Evolutionary conservation across 2,797 vertebrate genomes (phyloP).

Genomic region (Sebastes kiyomatsui): DNA sequence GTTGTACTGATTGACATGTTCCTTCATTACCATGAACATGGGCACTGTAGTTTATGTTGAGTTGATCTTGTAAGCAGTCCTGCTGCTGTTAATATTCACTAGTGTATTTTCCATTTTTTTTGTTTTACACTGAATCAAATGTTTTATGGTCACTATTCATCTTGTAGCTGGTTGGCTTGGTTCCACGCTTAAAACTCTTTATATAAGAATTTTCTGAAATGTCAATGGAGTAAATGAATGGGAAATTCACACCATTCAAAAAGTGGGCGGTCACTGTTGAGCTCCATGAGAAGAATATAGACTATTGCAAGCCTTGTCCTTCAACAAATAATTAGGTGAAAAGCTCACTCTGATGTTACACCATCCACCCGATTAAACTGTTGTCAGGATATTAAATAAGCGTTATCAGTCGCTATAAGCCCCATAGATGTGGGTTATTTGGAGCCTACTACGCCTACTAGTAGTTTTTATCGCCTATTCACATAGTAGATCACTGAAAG

Average conservation of each 20-base stretch:
- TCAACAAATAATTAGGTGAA: background rate
- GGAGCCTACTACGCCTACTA: too few species aligned
- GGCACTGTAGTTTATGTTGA: background rate
- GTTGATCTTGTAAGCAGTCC: background rate
- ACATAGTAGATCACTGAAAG: too few species aligned
- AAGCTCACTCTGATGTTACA: background rate
- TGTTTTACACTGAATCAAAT: background rate
- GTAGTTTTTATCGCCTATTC: too few species aligned
- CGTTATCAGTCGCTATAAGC: too few species aligned
- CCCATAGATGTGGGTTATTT: too few species aligned
- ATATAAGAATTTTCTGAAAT: background rate
- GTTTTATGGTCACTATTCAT: background rate
- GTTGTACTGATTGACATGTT: background rate
- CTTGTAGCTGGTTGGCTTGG: background rate
- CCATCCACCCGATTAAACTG: background rate
- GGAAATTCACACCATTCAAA: background rate
- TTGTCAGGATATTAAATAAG: too few species aligned
- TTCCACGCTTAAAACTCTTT: background rate
- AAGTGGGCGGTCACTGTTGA: background rate
- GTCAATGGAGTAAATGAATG: background rate
- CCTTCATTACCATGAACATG: background rate
- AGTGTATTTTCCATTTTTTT: background rate
- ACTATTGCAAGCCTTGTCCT: background rate
- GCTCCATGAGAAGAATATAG: background rate
- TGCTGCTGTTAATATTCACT: slow-evolving; percentile 2